These are phyloP conservation scores for Drosophila koepferae DNA, from an alignment of 2,888 invertebrate species.

Conservation along the genomic window DNA sequence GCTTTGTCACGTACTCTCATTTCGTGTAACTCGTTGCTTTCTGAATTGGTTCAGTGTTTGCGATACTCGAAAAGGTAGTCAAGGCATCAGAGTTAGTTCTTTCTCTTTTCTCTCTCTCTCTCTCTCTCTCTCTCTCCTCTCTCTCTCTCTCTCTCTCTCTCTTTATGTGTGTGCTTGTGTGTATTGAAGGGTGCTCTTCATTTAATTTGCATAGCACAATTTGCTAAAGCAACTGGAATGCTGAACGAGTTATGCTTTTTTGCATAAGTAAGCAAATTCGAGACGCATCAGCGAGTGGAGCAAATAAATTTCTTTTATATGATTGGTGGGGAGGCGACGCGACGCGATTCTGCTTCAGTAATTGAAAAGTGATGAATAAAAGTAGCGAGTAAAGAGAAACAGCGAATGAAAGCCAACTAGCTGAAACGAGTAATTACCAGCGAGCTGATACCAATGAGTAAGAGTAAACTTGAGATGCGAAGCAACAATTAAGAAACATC, in stretches of 20 bases:
- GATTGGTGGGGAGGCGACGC: not conserved
- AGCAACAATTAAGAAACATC: not conserved
- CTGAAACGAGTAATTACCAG: not conserved
- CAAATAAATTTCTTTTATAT: not conserved
- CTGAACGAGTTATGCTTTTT: constrained; percentile 22
- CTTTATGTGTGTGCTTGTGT: not conserved
- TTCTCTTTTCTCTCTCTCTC: too few species aligned
- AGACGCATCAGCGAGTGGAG: constrained; percentile 1
- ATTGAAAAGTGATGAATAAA: not conserved
- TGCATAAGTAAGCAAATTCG: constrained; percentile 31
- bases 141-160: not conserved
- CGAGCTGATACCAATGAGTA: not conserved
- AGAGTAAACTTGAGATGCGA: not conserved
- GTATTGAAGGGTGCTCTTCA: constrained; percentile 7
- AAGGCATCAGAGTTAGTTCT: not conserved
- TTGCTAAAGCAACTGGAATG: constrained; percentile 22
- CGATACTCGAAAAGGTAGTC: constrained; percentile 43
- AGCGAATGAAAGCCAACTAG: not conserved
- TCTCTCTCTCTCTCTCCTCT: not conserved
- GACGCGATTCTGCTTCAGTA: not conserved
- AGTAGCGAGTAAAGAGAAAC: not conserved
- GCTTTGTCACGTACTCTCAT: constrained; percentile 61
- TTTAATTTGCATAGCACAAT: constrained; percentile 42
- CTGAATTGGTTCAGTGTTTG: constrained; percentile 58
- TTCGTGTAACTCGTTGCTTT: constrained; percentile 22